Percentiles rank a stretch among this genome's conserved stretches.
These are phyloP conservation scores for Silurus aristotelis DNA, from an alignment of 2,797 vertebrate genomes.

Conservation along the genomic window DNA sequence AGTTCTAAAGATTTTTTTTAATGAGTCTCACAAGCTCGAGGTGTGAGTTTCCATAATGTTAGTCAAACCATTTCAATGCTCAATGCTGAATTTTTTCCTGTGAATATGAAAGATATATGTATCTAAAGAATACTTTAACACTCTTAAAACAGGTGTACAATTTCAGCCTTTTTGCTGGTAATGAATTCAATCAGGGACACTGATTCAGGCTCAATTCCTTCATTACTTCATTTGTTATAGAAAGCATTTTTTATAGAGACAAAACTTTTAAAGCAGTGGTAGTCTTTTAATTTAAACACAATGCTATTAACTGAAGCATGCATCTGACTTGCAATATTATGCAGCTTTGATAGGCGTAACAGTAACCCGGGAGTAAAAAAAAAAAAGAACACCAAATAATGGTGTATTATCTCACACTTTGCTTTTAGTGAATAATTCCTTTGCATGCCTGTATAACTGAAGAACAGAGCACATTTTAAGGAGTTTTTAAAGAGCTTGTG, in stretches of 20 bases:
- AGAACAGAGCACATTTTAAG: not conserved
- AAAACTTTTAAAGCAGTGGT: not conserved
- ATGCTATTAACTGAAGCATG: not conserved
- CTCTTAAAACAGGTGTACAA: not conserved
- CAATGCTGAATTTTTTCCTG: not conserved
- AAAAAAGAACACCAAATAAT: not conserved
- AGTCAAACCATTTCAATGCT: not conserved
- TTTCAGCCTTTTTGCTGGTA: not conserved
- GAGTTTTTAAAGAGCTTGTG: not conserved
- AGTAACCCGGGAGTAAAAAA: not conserved
- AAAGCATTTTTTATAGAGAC: not conserved
- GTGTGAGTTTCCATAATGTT: not conserved
- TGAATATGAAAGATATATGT: not conserved
- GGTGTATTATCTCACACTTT: not conserved
- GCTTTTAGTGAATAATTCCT: not conserved
- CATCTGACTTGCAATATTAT: not conserved
- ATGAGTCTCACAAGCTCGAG: not conserved
- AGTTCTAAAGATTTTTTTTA: not conserved
- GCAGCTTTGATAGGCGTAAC: not conserved
- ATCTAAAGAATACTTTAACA: not conserved
- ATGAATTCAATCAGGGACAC: not conserved
- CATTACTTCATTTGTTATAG: not conserved
- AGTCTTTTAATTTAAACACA: not conserved
- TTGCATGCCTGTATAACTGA: no score
- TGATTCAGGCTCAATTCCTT: not conserved